Conservation (phyloP, 2,113 vertebrate genomes). For the Ceyx cyanopectus region DNA sequence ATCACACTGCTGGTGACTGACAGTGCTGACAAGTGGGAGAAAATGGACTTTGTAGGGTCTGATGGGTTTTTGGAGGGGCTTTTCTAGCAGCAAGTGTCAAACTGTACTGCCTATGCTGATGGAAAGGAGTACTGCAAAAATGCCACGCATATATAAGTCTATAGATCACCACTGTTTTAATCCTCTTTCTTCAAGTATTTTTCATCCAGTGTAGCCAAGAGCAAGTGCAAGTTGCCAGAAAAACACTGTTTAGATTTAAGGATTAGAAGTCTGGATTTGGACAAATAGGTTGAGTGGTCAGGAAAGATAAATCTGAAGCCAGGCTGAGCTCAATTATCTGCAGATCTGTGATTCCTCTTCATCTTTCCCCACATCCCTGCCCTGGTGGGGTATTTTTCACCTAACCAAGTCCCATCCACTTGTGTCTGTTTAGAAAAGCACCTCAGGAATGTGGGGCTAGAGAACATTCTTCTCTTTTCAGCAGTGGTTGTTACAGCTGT, state of each 20-base stretch:
- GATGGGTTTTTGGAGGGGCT: not conserved
- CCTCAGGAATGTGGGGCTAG: conserved; percentile 63
- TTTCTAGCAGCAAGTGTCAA: not conserved
- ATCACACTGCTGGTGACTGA: not conserved
- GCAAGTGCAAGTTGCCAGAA: not conserved
- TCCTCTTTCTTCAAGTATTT: not conserved
- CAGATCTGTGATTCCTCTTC: not conserved
- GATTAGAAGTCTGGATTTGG: conserved; percentile 11
- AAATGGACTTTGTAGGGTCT: not conserved
- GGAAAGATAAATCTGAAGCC: conserved; percentile 6
- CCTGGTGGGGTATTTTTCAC: conserved; percentile 14
- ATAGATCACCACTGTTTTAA: not conserved
- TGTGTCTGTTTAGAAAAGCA: conserved; percentile 45
- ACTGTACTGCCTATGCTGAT: not conserved
- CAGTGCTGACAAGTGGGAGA: not conserved
- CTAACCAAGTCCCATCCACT: conserved; percentile 4
- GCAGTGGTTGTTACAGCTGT: conserved; percentile 78
- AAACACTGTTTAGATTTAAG: conserved; percentile 46
- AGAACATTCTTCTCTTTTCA: conserved; percentile 68
- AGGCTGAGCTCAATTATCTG: not conserved
- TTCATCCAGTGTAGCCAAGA: not conserved
- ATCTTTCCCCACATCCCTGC: not conserved
- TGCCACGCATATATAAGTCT: not conserved
- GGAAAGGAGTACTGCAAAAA: not conserved
- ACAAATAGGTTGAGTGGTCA: conserved; percentile 24